Evolutionary conservation across 2,888 invertebrate genomes (phyloP).

Genomic region (Rugalucina vietnamica): DNA sequence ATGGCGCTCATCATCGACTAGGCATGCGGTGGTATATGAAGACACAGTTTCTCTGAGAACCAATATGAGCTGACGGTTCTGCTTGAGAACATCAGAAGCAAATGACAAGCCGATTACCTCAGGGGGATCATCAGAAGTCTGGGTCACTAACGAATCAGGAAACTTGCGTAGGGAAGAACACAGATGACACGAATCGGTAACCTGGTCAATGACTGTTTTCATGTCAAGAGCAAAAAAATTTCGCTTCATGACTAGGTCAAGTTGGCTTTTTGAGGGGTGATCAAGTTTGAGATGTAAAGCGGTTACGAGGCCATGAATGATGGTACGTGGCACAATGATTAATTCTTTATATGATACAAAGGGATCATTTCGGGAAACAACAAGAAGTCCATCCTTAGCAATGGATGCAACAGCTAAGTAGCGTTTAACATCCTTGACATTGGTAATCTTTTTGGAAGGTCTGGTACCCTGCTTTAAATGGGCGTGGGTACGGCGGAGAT

Average conservation of each 20-base stretch:
- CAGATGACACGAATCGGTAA: slow-evolving; percentile 10
- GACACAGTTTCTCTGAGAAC: slow-evolving; percentile 31
- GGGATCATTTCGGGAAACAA: slow-evolving; percentile 22
- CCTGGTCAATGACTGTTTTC: slow-evolving; percentile 46
- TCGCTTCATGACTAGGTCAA: slow-evolving; percentile 40
- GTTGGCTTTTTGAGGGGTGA: slow-evolving; percentile 61
- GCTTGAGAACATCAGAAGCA: slow-evolving; percentile 64
- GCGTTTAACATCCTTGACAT: slow-evolving; percentile 28
- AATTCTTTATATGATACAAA: slow-evolving; percentile 37
- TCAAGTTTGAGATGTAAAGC: slow-evolving; percentile 62
- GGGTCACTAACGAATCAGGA: slow-evolving; percentile 25
- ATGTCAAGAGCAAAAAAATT: slow-evolving; percentile 64
- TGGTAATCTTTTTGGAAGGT: slow-evolving; percentile 16
- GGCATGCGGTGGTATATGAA: slow-evolving; percentile 4
- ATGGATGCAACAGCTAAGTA: slow-evolving; percentile 5
- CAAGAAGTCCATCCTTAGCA: slow-evolving; percentile 41
- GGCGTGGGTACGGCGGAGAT: slow-evolving; percentile 15
- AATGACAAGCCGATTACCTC: slow-evolving; percentile 52
- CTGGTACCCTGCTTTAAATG: slow-evolving; percentile 30
- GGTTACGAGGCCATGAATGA: slow-evolving; percentile 58
- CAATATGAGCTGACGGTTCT: slow-evolving; percentile 50
- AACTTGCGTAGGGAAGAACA: slow-evolving; percentile 24
- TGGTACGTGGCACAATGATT: slow-evolving; percentile 57
- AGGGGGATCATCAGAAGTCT: slow-evolving; percentile 28
- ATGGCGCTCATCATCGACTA: slow-evolving; percentile 28